Base-by-base conservation (phyloP, 2,797 vertebrate genomes). In the Prionace glauca region DNA sequence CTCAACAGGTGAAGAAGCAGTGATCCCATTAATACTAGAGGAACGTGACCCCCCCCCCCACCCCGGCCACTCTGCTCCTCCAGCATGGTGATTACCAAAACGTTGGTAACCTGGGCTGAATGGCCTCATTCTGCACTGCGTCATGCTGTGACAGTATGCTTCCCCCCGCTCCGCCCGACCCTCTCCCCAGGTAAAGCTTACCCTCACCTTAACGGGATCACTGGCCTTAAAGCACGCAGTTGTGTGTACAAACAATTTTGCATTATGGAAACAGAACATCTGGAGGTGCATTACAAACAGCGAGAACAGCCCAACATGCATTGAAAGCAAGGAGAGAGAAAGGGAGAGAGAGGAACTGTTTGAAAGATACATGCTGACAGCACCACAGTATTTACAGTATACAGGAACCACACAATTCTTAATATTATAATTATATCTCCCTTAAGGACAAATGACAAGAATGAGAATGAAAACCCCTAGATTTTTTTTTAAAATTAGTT, bases 391-490 rank as follows among this genome's bases (percentile, higher is more conserved):
- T 96, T 97, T 96, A 98, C 96, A 98, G 96, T 96, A 96, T 97
- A 98, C 96, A 97, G 97, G 97, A 97, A 97, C 97, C 97, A 96
- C 97, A 96, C 96, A 96, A 96, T 97, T 96, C 96, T 96, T 96
- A 96, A 29, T 96, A 95, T 96, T 97, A 97, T 50, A 56, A 56
- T 56, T 56, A 56, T 98, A 74, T 18, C 26, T 41, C 36, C 22
- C 71, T 32, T 60, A 29, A 10, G 45, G 93, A 98, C 98, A 98
- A 98, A 98, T 98, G 98, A 98, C 98, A 98, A 98, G 97, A 98
- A 98, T 97, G 98, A 98, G 98, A 97, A 98, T 98, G 98, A 97
- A 97, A 65, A 96, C 97, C 96, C 96, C 97, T 97, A 97, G 96
- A 90, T 96, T 97, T 97, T 96, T 96, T 96, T 29, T 12, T 18